Conservation (phyloP, 1,140 invertebrate species). For the Aphelinus atriplicis region DNA sequence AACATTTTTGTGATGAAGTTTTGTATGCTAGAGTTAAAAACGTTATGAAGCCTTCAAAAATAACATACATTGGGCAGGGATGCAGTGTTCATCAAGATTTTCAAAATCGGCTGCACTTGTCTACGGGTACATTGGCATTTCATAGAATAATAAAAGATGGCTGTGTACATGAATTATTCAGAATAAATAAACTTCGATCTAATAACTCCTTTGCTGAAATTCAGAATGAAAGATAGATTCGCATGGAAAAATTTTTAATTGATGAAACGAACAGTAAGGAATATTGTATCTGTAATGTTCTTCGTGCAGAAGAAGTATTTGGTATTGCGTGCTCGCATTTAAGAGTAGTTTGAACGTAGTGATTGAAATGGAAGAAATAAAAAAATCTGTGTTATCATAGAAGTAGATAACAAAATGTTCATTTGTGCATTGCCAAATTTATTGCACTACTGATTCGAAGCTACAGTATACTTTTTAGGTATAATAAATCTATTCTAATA, state of each 20-base stretch:
- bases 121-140: neutral
- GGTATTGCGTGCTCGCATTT: no score
- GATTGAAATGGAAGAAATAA: no score
- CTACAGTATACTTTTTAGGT: no score
- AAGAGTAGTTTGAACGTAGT: no score
- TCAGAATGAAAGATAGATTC: neutral
- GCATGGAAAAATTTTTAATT: neutral
- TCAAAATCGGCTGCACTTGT: neutral
- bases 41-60: neutral
- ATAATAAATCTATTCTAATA: no score
- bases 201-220: neutral
- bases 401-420: no score
- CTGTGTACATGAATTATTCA: neutral
- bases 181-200: neutral
- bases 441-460: no score
- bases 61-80: neutral
- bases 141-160: neutral
- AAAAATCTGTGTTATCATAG: no score
- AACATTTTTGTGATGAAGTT: neutral
- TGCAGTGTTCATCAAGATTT: neutral
- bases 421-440: no score
- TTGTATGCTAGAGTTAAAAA: neutral
- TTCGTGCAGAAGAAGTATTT: no score
- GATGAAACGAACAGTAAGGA: neutral
- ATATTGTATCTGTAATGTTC: no score